Conservation (phyloP, 1,140 invertebrate genomes). For the Eufriesea mexicana region DNA sequence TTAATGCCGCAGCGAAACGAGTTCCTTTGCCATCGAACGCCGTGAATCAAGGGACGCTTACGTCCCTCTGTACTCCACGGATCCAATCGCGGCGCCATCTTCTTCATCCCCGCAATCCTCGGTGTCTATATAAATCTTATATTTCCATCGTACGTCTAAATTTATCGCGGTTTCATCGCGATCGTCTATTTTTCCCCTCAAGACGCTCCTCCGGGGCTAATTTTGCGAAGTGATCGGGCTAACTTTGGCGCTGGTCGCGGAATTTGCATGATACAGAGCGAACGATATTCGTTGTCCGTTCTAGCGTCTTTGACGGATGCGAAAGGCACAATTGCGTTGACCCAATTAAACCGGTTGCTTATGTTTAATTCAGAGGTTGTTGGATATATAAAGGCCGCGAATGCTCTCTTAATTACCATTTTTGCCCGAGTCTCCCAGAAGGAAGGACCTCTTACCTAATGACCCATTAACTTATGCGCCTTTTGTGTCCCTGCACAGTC, state of each 20-base stretch:
- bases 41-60: slow-evolving; percentile 18
- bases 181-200: neutral
- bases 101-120: neutral
- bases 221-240: neutral
- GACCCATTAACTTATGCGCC: slow-evolving; percentile 34
- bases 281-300: neutral
- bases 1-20: slow-evolving; percentile 37
- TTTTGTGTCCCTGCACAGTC: neutral
- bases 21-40: slow-evolving; percentile 17
- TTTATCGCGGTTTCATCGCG: neutral
- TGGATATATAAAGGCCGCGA: neutral
- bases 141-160: neutral
- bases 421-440: neutral
- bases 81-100: neutral
- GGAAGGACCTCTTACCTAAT: slow-evolving; percentile 26
- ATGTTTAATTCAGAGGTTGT: slow-evolving; percentile 40
- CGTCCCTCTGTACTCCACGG: neutral
- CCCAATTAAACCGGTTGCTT: slow-evolving; percentile 34
- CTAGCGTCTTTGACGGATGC: neutral
- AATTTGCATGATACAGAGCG: slow-evolving; percentile 1
- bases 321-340: slow-evolving; percentile 12
- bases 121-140: neutral
- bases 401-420: slow-evolving; percentile 46
- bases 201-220: neutral
- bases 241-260: neutral